Evolutionary conservation across 2,797 vertebrate genomes (phyloP).

Genomic region (Halcyon chelicuti): DNA sequence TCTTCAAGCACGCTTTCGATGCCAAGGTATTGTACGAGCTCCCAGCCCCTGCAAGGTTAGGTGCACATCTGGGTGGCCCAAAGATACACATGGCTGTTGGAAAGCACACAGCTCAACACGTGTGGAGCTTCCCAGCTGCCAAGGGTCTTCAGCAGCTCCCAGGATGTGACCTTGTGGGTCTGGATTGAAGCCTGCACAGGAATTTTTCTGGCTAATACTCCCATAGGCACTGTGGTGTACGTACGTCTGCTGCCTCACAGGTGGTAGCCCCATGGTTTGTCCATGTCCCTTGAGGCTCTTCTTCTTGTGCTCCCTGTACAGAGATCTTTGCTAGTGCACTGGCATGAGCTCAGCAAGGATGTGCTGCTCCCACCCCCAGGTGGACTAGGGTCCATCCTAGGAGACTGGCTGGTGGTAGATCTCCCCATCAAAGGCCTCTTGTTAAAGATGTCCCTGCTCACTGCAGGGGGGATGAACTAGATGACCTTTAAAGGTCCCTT

Average conservation of each 20-base stretch:
- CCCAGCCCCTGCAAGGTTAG: accelerated
- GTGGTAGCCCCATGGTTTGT: background rate
- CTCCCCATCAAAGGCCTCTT: background rate
- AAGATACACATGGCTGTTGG: accelerated
- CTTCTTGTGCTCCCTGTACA: background rate
- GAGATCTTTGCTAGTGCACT: background rate
- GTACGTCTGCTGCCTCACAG: background rate
- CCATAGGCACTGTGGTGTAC: accelerated
- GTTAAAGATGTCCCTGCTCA: background rate
- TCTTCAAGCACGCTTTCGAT: slow-evolving; percentile 98
- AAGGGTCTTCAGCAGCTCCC: background rate
- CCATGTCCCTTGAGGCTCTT: background rate
- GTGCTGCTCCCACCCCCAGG: background rate
- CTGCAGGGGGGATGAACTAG: background rate
- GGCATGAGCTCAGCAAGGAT: background rate
- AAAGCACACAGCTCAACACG: accelerated
- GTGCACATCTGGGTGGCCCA: accelerated
- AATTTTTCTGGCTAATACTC: background rate
- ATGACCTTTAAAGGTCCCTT: background rate
- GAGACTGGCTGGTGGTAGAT: background rate
- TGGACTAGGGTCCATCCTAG: background rate
- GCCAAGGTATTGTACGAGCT: slow-evolving; percentile 86
- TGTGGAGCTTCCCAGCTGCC: background rate
- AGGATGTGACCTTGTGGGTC: background rate
- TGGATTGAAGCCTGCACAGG: background rate